Conservation (phyloP, 2,797 vertebrate species). For the Pelochelys cantorii region DNA sequence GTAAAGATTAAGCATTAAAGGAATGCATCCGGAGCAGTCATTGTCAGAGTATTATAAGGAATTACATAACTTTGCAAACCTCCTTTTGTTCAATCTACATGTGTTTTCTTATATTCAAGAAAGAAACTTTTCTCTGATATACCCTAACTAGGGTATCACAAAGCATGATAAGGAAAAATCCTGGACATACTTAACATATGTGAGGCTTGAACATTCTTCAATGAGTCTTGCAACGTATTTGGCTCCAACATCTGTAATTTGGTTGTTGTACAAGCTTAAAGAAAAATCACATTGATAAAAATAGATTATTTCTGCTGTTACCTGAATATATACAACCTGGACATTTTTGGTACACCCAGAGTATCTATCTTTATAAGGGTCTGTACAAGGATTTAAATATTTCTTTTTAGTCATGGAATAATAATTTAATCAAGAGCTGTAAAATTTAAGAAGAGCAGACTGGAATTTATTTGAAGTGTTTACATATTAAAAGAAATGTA, state of each 20-base stretch:
- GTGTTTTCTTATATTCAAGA: not conserved
- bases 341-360: constrained; percentile 7
- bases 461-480: not conserved
- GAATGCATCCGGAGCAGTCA: not conserved
- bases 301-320: constrained; percentile 38
- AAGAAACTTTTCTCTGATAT: not conserved
- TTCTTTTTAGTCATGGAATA: constrained; percentile 44
- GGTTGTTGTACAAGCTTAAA: constrained; percentile 92
- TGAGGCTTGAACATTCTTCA: constrained; percentile 89
- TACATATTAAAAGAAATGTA: constrained; percentile 16
- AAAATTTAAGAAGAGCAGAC: constrained; percentile 28
- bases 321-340: constrained; percentile 43
- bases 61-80: not conserved
- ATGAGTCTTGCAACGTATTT: constrained; percentile 89
- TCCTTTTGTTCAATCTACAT: not conserved
- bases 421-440: constrained; percentile 12
- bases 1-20: not conserved
- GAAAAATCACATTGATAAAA: constrained; percentile 57
- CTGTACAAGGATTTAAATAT: constrained; percentile 7
- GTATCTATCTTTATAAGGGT: not conserved
- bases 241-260: constrained; percentile 93
- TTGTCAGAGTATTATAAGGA: not conserved
- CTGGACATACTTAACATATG: constrained; percentile 86
- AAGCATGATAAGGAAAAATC: not conserved
- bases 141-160: not conserved